Percentiles rank a stretch among this genome's conserved stretches.
Evolutionary conservation across 2,888 invertebrate species (phyloP).

Genomic region (Drosophila infuscata): DNA sequence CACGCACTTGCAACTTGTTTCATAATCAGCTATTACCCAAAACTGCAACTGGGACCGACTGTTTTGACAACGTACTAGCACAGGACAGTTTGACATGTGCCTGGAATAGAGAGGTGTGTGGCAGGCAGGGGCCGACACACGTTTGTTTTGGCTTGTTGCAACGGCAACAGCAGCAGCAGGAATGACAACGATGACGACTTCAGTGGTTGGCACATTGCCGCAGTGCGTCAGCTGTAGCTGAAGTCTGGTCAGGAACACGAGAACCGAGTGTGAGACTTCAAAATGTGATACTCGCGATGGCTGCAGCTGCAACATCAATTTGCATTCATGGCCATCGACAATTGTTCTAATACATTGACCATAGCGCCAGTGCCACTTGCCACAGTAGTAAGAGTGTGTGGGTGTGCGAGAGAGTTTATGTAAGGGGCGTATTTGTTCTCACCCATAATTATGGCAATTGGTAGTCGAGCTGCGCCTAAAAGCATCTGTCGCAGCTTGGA

Average conservation of each 20-base stretch:
- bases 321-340: slow-evolving; percentile 68
- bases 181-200: slow-evolving; percentile 21
- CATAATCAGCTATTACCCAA: slow-evolving; percentile 61
- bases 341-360: slow-evolving; percentile 71
- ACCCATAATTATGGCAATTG: slow-evolving; percentile 75
- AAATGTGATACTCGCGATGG: slow-evolving; percentile 58
- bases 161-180: slow-evolving; percentile 9
- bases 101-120: not conserved
- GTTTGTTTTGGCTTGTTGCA: slow-evolving; percentile 53
- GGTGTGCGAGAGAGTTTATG: not conserved
- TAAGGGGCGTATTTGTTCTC: slow-evolving; percentile 35
- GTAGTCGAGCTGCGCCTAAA: slow-evolving; percentile 54
- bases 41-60: slow-evolving; percentile 56
- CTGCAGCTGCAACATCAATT: slow-evolving; percentile 54
- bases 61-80: slow-evolving; percentile 50
- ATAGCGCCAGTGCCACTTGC: slow-evolving; percentile 28
- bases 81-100: slow-evolving; percentile 6
- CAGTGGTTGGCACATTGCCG: slow-evolving; percentile 54
- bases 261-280: slow-evolving; percentile 28
- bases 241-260: slow-evolving; percentile 51
- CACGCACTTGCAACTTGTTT: slow-evolving; percentile 47
- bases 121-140: slow-evolving; percentile 19
- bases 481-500: slow-evolving; percentile 27
- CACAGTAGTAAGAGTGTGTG: not conserved
- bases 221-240: slow-evolving; percentile 61